These are phyloP conservation scores for Paraescarpia echinospica DNA, from an alignment of 1,140 invertebrate species.

Conservation along the genomic window DNA sequence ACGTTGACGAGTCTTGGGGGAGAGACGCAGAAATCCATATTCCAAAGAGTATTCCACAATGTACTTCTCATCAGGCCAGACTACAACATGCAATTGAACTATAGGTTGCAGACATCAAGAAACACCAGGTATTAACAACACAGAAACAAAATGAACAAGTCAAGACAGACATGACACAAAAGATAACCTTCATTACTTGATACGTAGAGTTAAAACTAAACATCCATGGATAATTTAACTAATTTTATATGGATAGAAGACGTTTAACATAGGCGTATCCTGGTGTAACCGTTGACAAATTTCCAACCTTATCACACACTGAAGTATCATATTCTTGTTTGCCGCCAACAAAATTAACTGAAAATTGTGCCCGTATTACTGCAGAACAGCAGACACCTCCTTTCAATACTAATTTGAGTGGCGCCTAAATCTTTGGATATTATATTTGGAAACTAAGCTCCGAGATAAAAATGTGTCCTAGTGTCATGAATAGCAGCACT, in stretches of 20 bases:
- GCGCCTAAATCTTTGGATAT: too few species aligned
- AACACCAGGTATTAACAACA: not conserved
- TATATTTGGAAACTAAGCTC: not conserved
- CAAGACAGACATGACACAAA: not conserved
- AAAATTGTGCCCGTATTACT: too few species aligned
- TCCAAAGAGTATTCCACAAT: constrained; percentile 97
- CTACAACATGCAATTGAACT: constrained; percentile 53
- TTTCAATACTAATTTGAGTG: too few species aligned
- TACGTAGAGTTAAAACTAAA: not conserved
- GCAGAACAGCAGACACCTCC: too few species aligned
- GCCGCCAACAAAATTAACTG: too few species aligned
- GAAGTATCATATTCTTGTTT: too few species aligned
- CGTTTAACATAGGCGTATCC: too few species aligned
- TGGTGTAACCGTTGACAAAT: too few species aligned
- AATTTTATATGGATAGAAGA: too few species aligned
- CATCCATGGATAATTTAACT: not conserved
- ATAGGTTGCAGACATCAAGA: not conserved
- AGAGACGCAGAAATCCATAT: constrained; percentile 91
- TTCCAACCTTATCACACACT: too few species aligned
- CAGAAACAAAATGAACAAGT: not conserved
- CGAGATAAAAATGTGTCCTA: not conserved
- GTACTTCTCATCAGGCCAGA: constrained; percentile 86
- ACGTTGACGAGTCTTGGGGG: constrained; percentile 76
- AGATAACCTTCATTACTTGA: not conserved
- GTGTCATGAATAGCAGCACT: not conserved